Conservation (phyloP, 35 echinoderm and acorn worm species). For the Apostichopus parvimensis region DNA sequence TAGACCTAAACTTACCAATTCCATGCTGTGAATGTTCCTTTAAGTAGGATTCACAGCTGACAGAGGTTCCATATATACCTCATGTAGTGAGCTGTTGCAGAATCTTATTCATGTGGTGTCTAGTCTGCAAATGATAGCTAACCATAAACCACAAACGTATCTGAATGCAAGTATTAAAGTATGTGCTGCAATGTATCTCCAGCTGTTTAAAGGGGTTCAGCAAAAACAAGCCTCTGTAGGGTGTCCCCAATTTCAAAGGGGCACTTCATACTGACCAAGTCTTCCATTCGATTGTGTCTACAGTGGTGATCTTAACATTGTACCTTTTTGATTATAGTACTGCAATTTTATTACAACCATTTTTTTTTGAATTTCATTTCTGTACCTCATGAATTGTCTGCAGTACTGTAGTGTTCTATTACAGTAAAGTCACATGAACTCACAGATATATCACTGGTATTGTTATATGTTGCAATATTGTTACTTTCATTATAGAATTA, state of each 20-base stretch:
- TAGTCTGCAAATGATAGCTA: background rate
- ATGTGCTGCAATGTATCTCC: slow-evolving; percentile 13
- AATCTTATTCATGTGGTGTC: background rate
- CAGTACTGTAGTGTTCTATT: too few relatives aligned
- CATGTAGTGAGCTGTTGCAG: slow-evolving; percentile 7
- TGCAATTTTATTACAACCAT: too few relatives aligned
- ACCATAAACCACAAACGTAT: slow-evolving; percentile 10
- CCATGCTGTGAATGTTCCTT: background rate
- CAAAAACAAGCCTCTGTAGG: slow-evolving; percentile 2
- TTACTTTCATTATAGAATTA: too few relatives aligned
- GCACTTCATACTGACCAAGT: background rate
- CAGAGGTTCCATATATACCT: background rate
- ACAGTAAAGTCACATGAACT: too few relatives aligned
- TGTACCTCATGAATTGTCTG: too few relatives aligned
- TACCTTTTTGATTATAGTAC: too few relatives aligned
- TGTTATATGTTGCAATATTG: too few relatives aligned
- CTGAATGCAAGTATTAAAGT: background rate
- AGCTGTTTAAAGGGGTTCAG: background rate
- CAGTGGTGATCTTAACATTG: too few relatives aligned
- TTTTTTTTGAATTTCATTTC: too few relatives aligned
- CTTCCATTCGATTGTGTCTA: too few relatives aligned
- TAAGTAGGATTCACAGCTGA: background rate
- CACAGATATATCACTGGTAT: too few relatives aligned
- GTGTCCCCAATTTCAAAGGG: background rate
- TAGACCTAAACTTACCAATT: too few relatives aligned